These are phyloP conservation scores for Phalloptychus januarius DNA, from an alignment of 2,797 vertebrate species.

Conservation along the genomic window DNA sequence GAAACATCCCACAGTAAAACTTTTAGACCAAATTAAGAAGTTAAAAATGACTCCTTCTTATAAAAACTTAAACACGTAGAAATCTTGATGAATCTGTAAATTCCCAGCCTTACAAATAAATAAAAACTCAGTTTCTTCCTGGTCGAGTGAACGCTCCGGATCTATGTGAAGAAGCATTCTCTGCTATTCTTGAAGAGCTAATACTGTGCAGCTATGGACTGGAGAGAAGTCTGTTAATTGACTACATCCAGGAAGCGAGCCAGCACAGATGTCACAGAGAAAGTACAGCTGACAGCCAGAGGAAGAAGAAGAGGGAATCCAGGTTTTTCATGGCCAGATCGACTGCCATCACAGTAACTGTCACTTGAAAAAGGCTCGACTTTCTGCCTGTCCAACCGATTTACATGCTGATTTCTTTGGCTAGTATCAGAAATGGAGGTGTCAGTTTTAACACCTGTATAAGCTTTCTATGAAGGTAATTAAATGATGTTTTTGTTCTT, in stretches of 20 bases:
- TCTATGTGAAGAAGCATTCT: slow-evolving; percentile 12
- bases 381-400: slow-evolving; percentile 6
- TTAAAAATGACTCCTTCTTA: not conserved
- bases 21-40: not conserved
- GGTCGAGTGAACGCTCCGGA: slow-evolving; percentile 23
- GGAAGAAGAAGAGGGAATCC: slow-evolving; percentile 4
- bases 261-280: slow-evolving; percentile 65
- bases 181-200: slow-evolving; percentile 22
- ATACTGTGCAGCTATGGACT: slow-evolving; percentile 28
- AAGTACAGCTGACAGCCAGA: slow-evolving; percentile 50
- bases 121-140: slow-evolving; percentile 31
- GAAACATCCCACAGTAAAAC: not conserved
- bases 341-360: slow-evolving; percentile 22
- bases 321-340: slow-evolving; percentile 35
- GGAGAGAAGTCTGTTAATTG: slow-evolving; percentile 47
- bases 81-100: not conserved
- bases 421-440: not conserved
- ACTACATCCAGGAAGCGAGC: slow-evolving; percentile 62
- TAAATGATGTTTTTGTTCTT: not conserved
- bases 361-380: slow-evolving; percentile 1
- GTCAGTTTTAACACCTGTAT: not conserved
- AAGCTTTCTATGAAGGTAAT: not conserved
- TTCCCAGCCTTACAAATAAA: slow-evolving; percentile 7
- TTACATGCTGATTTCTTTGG: not conserved
- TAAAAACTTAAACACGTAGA: not conserved